Conservation (phyloP, 2,113 vertebrate genomes). For the Neogobius melanostomus region DNA sequence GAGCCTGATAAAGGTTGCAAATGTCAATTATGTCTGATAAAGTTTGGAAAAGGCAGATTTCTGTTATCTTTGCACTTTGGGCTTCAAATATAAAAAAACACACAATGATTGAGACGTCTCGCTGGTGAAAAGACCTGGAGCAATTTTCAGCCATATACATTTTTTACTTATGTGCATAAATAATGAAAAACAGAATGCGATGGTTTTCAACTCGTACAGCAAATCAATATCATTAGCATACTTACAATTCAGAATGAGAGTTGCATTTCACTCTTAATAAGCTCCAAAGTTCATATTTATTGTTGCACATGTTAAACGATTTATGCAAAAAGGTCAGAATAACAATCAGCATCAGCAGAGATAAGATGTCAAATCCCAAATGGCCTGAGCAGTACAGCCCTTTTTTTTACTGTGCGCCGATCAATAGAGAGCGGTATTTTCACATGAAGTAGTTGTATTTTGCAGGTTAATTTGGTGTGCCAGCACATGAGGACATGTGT, state of each 20-base stretch:
- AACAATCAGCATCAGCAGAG: background rate
- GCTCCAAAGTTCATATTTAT: background rate
- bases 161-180: background rate
- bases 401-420: background rate
- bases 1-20: conserved; percentile 64
- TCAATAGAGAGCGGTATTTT: conserved; percentile 8
- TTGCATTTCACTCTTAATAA: background rate
- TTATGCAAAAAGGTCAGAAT: background rate
- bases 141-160: background rate
- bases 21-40: conserved; percentile 69
- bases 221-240: conserved; percentile 4
- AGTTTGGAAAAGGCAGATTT: conserved; percentile 50
- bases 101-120: conserved; percentile 5
- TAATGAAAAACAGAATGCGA: conserved; percentile 1
- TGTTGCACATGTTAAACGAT: background rate
- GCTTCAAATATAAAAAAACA: conserved; percentile 26
- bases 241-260: background rate
- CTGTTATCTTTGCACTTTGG: conserved; percentile 42
- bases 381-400: background rate
- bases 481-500: background rate
- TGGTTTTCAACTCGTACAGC: background rate
- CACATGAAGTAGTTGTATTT: conserved; percentile 1
- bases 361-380: conserved; percentile 1
- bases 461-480: background rate
- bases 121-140: background rate